These are phyloP conservation scores for Urocynchramus pylzowi DNA, from an alignment of 2,113 vertebrate genomes.

Conservation along the genomic window DNA sequence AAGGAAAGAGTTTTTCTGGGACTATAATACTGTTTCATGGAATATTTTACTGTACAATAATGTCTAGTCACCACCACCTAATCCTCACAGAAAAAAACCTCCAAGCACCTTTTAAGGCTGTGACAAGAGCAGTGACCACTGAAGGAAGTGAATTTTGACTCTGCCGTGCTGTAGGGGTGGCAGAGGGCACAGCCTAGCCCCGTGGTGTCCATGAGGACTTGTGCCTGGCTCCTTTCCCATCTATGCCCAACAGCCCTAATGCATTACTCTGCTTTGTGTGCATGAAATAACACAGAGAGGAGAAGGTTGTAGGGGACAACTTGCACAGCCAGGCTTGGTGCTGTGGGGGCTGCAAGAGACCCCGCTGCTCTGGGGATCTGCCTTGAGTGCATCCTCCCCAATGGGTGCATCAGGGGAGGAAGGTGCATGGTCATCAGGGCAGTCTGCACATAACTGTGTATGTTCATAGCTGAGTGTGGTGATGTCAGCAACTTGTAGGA, in stretches of 20 bases:
- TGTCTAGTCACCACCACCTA: neutral
- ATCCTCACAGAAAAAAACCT: neutral
- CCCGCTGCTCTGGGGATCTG: neutral
- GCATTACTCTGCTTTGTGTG: too few species aligned
- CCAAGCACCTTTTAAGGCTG: neutral
- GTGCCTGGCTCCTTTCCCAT: neutral
- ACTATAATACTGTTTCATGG: neutral
- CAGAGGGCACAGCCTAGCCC: neutral
- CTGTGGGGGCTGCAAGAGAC: neutral
- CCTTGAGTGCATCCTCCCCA: neutral
- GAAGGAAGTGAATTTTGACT: neutral
- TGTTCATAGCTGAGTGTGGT: neutral
- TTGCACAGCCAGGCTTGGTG: neutral
- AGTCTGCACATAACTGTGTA: rapidly evolving
- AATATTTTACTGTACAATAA: neutral
- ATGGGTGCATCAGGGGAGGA: rapidly evolving
- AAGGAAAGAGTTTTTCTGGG: neutral
- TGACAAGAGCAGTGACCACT: neutral
- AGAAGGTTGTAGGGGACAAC: neutral
- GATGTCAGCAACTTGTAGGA: neutral
- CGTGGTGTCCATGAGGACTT: rapidly evolving
- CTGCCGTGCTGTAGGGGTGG: neutral
- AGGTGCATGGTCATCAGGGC: rapidly evolving
- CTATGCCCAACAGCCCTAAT: rapidly evolving
- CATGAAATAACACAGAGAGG: rapidly evolving